Evolutionary conservation across 1,140 invertebrate species (phyloP).

Genomic region (Plectrocnemia conspersa): DNA sequence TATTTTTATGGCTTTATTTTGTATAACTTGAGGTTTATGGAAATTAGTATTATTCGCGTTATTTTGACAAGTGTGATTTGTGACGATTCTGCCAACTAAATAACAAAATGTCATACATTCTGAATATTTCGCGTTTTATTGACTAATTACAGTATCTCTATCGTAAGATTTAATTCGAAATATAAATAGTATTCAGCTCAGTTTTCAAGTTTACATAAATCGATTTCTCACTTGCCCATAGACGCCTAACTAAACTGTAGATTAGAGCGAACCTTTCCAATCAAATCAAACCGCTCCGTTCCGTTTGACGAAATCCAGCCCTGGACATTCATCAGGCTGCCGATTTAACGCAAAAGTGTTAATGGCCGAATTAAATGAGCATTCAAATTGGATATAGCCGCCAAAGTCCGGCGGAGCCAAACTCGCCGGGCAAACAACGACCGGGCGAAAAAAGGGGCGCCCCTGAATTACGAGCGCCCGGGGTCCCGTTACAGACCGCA

Average conservation of each 20-base stretch:
- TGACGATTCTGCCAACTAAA: too few relatives aligned
- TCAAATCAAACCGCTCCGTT: constrained; percentile 20
- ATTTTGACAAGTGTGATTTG: too few relatives aligned
- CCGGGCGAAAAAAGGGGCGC: constrained; percentile 7
- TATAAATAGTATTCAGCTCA: too few relatives aligned
- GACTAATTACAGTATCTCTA: too few relatives aligned
- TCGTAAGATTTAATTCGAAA: too few relatives aligned
- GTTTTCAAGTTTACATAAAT: constrained; percentile 22
- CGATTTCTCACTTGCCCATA: constrained; percentile 19
- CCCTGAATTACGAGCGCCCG: background rate
- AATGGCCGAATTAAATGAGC: constrained; percentile 27
- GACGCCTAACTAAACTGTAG: constrained; percentile 16
- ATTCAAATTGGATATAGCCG: constrained; percentile 18
- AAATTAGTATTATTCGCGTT: too few relatives aligned
- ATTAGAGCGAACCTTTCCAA: constrained; percentile 29
- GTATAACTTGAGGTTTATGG: too few relatives aligned
- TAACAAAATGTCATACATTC: too few relatives aligned
- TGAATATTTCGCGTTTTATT: too few relatives aligned
- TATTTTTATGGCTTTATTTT: too few relatives aligned
- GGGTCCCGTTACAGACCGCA: constrained; percentile 4
- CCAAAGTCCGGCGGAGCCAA: background rate
- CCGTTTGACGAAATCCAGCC: constrained; percentile 28
- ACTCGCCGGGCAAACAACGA: constrained; percentile 6
- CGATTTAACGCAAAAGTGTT: constrained; percentile 33
- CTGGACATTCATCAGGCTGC: constrained; percentile 29